Base-by-base conservation (phyloP, 2,113 vertebrate genomes). In the Barnardius zonarius region DNA sequence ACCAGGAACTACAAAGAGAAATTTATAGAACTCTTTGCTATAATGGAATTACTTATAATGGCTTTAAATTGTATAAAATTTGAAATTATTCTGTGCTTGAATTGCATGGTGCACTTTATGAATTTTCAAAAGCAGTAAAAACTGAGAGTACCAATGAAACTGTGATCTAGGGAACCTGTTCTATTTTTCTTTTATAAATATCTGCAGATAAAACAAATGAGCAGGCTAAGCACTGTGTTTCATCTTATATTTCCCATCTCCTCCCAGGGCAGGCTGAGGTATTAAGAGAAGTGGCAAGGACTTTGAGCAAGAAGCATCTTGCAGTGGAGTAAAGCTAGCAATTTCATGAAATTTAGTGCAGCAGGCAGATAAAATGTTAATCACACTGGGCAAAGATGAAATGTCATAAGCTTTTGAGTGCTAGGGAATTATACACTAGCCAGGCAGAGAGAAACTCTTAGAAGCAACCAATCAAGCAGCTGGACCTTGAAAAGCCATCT, bases 91-190 rank as follows among this genome's bases (percentile, higher is more conserved):
- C 79, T 22, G 24, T 62, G 75, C 63, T 80, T 12, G 78, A 79
- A 86, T 66, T 61, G 33, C 52, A 43, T 7, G 27, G 57, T 20
- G 35, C 13, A 41, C 88, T 74, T 77, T 49, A 74, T 83, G 88
- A 92, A 86, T 95, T 94, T 96, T 66, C 94, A 95, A n/a, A 59
- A 95, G 93, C 72, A 62, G 62, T 80, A 79, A 91, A 96, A 97
- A 51, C 84, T 43, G 43, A 63, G 51, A 69, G 31, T 11, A 17
- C 54, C 76, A 85, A 91, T 85, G 82, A 83, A 93, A 90, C 31
- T 48, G 64, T 70, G 85, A 83, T 61, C 49, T 30, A 43, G 82
- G 75, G 64, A 94, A 80, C 39, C 59, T 88, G 52, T 41, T 86
- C 72, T 37, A 39, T 39, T 96, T 93, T 81, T 89, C 76, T 57